These are phyloP conservation scores for Myanophis thanlyinensis DNA, from an alignment of 2,113 vertebrate genomes.

Conservation along the genomic window DNA sequence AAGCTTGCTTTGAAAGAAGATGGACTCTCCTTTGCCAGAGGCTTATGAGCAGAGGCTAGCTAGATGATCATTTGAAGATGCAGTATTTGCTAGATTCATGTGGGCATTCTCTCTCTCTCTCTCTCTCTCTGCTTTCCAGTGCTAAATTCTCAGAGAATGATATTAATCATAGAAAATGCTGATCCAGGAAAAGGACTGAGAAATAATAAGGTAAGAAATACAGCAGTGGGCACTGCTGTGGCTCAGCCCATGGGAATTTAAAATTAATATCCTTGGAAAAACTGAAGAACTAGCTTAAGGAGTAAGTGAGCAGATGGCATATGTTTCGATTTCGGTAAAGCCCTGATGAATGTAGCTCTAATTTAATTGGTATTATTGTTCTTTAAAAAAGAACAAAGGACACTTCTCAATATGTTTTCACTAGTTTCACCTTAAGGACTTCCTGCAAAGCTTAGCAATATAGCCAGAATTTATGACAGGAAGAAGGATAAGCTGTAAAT, in stretches of 20 bases:
- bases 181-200: not conserved
- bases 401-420: not conserved
- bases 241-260: conserved; percentile 19
- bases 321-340: conserved; percentile 25
- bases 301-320: conserved; percentile 26
- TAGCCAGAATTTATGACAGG: not conserved
- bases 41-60: not conserved
- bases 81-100: not conserved
- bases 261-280: conserved; percentile 15
- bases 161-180: not conserved
- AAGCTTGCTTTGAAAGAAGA: not conserved
- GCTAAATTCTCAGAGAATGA: not conserved
- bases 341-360: conserved; percentile 25
- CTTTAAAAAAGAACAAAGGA: not conserved
- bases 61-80: not conserved
- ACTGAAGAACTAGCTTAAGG: conserved; percentile 23
- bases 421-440: conserved; percentile 41
- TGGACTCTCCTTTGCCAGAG: not conserved
- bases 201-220: conserved; percentile 6
- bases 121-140: not conserved
- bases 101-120: not conserved
- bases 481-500: not conserved
- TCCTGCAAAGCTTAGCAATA: conserved; percentile 1
- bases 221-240: not conserved
- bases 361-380: conserved; percentile 24